Evolutionary conservation across 2,797 vertebrate genomes (phyloP), one percentile per base, ranked within the genome.

Genomic region (Sebastiscus albofasciatus): DNA sequence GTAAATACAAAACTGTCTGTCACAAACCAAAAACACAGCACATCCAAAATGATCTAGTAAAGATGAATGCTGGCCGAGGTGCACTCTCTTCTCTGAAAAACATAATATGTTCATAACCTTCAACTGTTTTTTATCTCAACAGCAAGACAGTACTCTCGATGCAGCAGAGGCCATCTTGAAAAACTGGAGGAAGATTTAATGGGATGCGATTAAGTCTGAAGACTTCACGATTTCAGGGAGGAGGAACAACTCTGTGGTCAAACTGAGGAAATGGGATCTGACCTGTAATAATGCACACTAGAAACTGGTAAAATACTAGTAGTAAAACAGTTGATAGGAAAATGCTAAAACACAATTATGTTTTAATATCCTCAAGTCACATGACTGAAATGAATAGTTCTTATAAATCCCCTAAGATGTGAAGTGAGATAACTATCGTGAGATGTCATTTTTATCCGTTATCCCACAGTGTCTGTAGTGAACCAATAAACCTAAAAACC

Each of bases 101-200:
- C 11, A 26, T 18, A 14, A 14, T 14, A 22, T 52, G 29, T 54
- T 70, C 1, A 13, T 60, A 72, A 77, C 65, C 4, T 55, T 56
- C 2, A 49, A 13, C 31, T 60, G 2, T 67, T 9, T 83, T 83
- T 74, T 79, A 3, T 82, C 31, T 76, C 31, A 79, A 92, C 94
- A 99, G 98, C 94, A 97, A 96, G 97, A 99, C 61, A 96, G 96
- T 72, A 99, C 98, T 2, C 89, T 99, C 24, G 97, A 98, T 78
- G 97, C 97, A 84, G 97, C 97, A 36, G 97, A 94, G 80, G 87
- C 81, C 72, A 98, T 99, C 88, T 82, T 99, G 88, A 98, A 96
- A 90, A 97, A 96, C 78, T 99, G 98, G 98, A 96, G 56, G 49
- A 95, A 93, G 66, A 64, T 71, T 77, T 92, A 87, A 87, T 2